phyloP scores from a whole-genome alignment of 2,113 vertebrate genomes.

The Aspidoscelis tigris region DNA sequence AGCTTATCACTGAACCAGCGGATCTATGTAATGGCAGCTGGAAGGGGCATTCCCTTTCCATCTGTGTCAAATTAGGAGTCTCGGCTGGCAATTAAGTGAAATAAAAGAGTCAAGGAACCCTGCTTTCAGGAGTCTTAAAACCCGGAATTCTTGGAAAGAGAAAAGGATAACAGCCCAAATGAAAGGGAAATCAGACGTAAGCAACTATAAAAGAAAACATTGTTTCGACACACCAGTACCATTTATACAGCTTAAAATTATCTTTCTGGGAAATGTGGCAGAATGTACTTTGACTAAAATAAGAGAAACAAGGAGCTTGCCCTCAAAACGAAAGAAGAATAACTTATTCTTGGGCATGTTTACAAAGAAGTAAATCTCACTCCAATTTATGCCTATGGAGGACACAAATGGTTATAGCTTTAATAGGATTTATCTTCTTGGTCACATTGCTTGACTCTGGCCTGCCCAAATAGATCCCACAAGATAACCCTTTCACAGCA shows the following conservation, averaged over 20 bases:
- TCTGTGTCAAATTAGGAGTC: conserved; percentile 45
- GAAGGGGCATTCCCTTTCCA: conserved; percentile 16
- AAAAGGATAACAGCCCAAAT: no score
- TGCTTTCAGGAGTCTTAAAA: conserved; percentile 19
- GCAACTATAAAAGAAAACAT: not conserved
- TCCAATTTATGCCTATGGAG: not conserved
- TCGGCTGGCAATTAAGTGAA: conserved; percentile 27
- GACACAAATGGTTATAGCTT: not conserved
- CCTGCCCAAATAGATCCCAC: conserved; percentile 15
- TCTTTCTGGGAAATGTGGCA: not conserved
- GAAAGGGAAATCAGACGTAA: not conserved
- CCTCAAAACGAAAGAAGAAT: conserved; percentile 5
- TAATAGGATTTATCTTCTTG: conserved; percentile 25
- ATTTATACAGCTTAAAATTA: not conserved
- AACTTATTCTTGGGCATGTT: not conserved
- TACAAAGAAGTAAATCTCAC: not conserved
- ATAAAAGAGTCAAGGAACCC: conserved; percentile 26
- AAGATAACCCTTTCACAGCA: conserved; percentile 35
- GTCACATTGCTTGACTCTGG: conserved; percentile 27
- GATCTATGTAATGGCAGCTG: not conserved
- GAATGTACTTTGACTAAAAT: not conserved
- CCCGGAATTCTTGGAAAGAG: not conserved
- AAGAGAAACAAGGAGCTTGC: not conserved
- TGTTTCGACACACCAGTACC: not conserved
- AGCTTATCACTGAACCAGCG: conserved; percentile 44